Percentiles rank a stretch among this genome's conserved stretches.
phyloP scores from a whole-genome alignment of 2,888 invertebrate genomes.

The Latheticus oryzae region DNA sequence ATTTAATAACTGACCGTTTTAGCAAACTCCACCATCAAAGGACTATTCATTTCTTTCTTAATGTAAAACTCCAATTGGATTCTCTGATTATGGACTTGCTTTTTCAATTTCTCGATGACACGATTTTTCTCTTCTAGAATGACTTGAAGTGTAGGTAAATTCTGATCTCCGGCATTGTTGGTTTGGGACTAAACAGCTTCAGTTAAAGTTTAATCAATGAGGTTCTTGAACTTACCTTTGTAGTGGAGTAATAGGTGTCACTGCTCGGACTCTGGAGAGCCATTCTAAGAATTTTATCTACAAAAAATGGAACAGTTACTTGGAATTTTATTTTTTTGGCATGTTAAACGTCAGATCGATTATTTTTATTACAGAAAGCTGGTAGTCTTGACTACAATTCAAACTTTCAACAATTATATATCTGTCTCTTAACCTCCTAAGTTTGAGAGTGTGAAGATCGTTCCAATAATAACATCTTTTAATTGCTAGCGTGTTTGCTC shows the following conservation, averaged over 20 bases:
- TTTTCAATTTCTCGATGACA: slow-evolving; percentile 51
- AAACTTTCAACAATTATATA: too few relatives aligned
- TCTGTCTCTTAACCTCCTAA: too few relatives aligned
- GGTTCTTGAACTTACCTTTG: slow-evolving; percentile 18
- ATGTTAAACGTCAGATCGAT: slow-evolving; percentile 27
- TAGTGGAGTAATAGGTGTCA: slow-evolving; percentile 19
- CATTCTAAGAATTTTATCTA: slow-evolving; percentile 10
- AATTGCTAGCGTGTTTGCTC: slow-evolving; percentile 6
- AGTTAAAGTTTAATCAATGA: too few relatives aligned
- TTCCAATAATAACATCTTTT: slow-evolving; percentile 9
- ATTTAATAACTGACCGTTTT: slow-evolving; percentile 50
- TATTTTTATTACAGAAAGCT: slow-evolving; percentile 20
- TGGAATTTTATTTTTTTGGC: slow-evolving; percentile 14
- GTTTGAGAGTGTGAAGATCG: slow-evolving; percentile 12
- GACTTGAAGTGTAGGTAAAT: slow-evolving; percentile 24
- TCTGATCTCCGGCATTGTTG: slow-evolving; percentile 9
- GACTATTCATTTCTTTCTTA: slow-evolving; percentile 49
- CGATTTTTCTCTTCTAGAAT: slow-evolving; percentile 59
- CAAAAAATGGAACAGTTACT: too few relatives aligned
- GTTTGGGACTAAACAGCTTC: slow-evolving; percentile 17
- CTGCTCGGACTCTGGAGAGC: slow-evolving; percentile 7
- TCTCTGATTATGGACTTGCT: slow-evolving; percentile 58
- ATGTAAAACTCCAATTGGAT: slow-evolving; percentile 58
- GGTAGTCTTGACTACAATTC: too few relatives aligned
- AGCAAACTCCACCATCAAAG: slow-evolving; percentile 52